Evolutionary conservation across 64 coral and sea anemone species (phyloP).

Genomic region (Platygyra sinensis): DNA sequence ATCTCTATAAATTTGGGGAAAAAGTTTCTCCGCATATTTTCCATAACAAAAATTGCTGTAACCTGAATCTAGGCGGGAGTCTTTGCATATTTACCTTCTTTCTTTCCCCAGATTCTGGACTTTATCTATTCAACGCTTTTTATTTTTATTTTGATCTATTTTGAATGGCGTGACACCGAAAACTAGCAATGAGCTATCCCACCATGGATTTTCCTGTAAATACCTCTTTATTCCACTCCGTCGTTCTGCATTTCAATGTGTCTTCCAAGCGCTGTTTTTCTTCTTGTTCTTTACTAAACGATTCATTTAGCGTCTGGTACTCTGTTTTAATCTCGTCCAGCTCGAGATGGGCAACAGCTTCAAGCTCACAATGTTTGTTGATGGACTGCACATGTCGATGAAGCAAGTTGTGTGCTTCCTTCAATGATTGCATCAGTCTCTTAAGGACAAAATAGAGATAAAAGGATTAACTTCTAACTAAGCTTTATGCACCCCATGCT

Average conservation of each 20-base stretch:
- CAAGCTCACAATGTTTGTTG: conserved; percentile 76
- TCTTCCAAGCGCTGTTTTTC: conserved; percentile 28
- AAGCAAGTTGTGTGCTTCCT: conserved; percentile 64
- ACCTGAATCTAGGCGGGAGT: no score
- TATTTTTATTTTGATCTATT: no score
- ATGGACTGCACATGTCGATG: conserved; percentile 72
- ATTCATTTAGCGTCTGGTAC: conserved; percentile 33
- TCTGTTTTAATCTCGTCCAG: conserved; percentile 79
- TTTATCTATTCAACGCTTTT: no score
- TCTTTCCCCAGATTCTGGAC: no score
- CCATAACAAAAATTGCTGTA: no score
- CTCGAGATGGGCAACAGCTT: conserved; percentile 67
- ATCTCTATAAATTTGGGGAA: no score
- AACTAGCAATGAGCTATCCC: no score
- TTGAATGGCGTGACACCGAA: no score
- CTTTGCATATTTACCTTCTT: no score
- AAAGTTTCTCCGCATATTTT: no score
- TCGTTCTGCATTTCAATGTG: background rate
- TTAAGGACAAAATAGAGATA: background rate
- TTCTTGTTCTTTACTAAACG: conserved; percentile 14
- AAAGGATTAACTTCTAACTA: no score
- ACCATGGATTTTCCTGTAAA: background rate
- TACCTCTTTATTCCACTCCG: conserved; percentile 32
- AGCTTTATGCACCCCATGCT: no score
- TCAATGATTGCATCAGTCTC: conserved; percentile 70